Conservation (phyloP, 2,797 vertebrate genomes). For the Stomatorhinus walkeri region DNA sequence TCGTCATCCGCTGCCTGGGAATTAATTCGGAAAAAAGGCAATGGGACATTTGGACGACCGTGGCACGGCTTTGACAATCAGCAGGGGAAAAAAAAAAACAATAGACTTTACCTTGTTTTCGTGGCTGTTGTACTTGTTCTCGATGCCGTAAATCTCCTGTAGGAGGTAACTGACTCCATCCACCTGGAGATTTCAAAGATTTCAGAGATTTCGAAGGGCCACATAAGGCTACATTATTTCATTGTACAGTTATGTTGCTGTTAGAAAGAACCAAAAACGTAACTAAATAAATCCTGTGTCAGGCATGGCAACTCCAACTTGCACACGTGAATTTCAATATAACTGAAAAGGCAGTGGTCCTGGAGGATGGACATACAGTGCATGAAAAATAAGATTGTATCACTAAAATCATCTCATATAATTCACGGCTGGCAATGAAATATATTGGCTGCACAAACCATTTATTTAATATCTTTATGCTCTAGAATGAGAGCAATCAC, state of each 20-base stretch:
- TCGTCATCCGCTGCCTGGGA: constrained; percentile 85
- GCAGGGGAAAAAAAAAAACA: background rate
- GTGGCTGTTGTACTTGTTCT: constrained; percentile 97
- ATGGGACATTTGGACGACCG: background rate
- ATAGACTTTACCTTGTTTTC: constrained; percentile 73
- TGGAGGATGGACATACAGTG: background rate
- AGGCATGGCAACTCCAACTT: background rate
- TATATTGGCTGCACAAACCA: background rate
- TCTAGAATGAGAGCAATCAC: background rate
- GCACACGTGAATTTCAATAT: background rate
- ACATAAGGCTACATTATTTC: background rate
- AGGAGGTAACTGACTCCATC: constrained; percentile 96
- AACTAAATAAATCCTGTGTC: background rate
- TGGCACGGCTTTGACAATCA: background rate
- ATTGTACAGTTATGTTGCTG: background rate
- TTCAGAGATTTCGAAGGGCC: background rate
- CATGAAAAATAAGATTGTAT: background rate
- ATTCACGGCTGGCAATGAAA: background rate
- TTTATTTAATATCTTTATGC: background rate
- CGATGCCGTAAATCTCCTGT: constrained; percentile 98
- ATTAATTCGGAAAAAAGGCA: background rate
- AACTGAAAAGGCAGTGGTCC: background rate
- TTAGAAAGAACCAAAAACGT: background rate
- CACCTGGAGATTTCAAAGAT: constrained; percentile 60
- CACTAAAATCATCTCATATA: background rate